These are phyloP conservation scores for Abramis brama DNA, from an alignment of 2,113 vertebrate genomes.

Conservation along the genomic window DNA sequence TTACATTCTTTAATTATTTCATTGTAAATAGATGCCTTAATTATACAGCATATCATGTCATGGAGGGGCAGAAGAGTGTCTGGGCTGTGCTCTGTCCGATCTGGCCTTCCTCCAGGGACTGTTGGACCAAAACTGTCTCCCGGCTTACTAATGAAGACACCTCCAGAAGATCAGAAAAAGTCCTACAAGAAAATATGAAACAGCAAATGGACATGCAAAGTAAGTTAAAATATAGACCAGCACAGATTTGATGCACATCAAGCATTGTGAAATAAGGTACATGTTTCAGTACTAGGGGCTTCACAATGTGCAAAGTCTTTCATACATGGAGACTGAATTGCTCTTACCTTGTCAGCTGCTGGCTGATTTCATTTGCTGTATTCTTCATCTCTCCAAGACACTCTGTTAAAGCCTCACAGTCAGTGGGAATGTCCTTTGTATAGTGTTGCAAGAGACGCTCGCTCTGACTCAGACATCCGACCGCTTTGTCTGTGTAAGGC, in stretches of 20 bases:
- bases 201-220: no score
- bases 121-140: conserved; percentile 74
- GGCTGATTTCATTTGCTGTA: conserved; percentile 64
- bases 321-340: background rate
- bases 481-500: conserved; percentile 66
- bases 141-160: conserved; percentile 75
- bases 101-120: conserved; percentile 66
- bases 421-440: conserved; percentile 57
- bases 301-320: background rate
- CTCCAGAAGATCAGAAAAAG: conserved; percentile 70
- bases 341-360: conserved; percentile 68
- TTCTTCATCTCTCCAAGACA: conserved; percentile 68
- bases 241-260: no score
- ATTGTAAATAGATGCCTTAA: conserved; percentile 7
- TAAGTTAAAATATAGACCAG: no score
- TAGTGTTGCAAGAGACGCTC: conserved; percentile 68
- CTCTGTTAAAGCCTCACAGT: conserved; percentile 60
- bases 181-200: conserved; percentile 49
- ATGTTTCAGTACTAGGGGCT: no score
- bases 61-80: conserved; percentile 65
- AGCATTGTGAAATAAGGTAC: no score
- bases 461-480: conserved; percentile 66
- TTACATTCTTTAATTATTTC: background rate
- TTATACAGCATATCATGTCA: conserved; percentile 30
- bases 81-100: conserved; percentile 61